phyloP scores from a whole-genome alignment of 2,113 vertebrate species.

The Malurus melanocephalus region DNA sequence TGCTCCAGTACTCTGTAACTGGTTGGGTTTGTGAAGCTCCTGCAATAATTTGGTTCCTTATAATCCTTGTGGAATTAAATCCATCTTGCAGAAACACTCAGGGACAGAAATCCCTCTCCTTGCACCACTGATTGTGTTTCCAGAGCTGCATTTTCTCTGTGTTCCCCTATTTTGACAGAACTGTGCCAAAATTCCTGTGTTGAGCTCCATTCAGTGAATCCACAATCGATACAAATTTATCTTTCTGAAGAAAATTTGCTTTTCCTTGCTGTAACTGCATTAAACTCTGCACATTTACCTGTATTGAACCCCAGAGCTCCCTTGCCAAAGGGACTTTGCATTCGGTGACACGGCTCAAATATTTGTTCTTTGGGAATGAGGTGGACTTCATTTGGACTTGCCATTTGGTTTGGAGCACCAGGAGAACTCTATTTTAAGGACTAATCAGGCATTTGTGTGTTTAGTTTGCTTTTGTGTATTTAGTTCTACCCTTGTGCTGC shows the following conservation, averaged over 20 bases:
- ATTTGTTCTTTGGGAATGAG: background rate
- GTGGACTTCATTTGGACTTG: background rate
- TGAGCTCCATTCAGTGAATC: background rate
- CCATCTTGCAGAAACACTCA: fast-evolving
- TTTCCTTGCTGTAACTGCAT: background rate
- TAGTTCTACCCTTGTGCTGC: background rate
- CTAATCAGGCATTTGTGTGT: background rate
- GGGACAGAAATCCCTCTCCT: background rate
- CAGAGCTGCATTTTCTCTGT: background rate
- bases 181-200: background rate
- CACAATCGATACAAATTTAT: background rate
- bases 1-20: background rate
- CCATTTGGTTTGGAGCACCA: background rate
- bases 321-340: background rate
- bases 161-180: background rate
- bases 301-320: background rate
- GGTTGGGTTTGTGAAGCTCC: background rate
- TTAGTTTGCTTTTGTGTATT: background rate
- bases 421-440: background rate
- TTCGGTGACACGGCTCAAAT: constrained; percentile 4
- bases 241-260: background rate
- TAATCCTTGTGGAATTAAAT: background rate
- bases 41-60: background rate
- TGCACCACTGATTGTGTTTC: background rate
- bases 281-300: background rate